Evolutionary conservation across 2,888 invertebrate genomes (phyloP).

Genomic region (Limnephilus lunatus): DNA sequence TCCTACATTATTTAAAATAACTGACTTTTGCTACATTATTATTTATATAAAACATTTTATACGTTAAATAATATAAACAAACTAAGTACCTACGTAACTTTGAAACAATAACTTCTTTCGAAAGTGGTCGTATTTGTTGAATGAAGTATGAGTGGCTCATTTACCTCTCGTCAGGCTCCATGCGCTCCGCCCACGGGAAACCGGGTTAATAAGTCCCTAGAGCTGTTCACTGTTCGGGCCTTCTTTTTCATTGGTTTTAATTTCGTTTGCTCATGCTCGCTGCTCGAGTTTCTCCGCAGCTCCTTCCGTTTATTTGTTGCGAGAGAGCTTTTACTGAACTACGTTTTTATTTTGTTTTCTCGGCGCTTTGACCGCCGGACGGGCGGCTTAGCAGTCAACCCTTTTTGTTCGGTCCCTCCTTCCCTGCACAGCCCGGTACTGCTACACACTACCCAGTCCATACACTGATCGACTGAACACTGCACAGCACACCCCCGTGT

Average conservation of each 20-base stretch:
- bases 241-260: conserved; percentile 10
- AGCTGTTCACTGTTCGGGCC: background rate
- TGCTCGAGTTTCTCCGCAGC: background rate
- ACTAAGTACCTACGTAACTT: background rate
- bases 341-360: background rate
- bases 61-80: background rate
- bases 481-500: conserved; percentile 4
- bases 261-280: background rate
- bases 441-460: background rate
- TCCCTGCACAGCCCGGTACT: background rate
- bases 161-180: background rate
- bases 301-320: background rate
- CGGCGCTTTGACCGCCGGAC: background rate
- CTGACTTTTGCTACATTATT: too few species aligned
- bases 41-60: too few species aligned
- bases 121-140: background rate
- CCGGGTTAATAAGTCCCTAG: conserved; percentile 48
- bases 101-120: background rate
- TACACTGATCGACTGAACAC: too few species aligned
- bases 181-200: background rate
- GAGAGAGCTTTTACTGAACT: background rate
- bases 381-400: background rate
- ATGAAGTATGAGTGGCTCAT: background rate
- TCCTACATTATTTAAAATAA: too few species aligned
- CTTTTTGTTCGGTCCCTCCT: background rate